Evolutionary conservation across 2,888 invertebrate species (phyloP).

Genomic region (Drosophila parthenogenetica): DNA sequence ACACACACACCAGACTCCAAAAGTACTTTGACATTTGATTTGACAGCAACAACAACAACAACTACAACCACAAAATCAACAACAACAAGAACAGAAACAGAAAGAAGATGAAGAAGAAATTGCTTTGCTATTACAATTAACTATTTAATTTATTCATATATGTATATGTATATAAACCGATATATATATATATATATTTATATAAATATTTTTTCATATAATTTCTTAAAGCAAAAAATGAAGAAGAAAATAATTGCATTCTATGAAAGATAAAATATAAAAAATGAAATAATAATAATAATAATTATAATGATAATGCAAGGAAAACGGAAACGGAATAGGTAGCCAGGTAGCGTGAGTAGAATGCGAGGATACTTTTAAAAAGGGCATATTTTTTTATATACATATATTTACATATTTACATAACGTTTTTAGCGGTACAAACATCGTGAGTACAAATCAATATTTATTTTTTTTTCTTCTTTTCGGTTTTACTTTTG

Average conservation of each 20-base stretch:
- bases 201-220: constrained; percentile 39
- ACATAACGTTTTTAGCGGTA: constrained; percentile 69
- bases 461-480: constrained; percentile 57
- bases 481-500: constrained; percentile 35
- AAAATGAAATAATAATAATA: constrained; percentile 29
- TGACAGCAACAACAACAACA: constrained; percentile 50
- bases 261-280: constrained; percentile 39
- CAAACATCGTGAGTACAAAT: constrained; percentile 76
- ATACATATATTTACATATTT: constrained; percentile 62
- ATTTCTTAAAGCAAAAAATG: constrained; percentile 56
- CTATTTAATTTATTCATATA: constrained; percentile 48
- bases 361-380: constrained; percentile 45
- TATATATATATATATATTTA: background rate
- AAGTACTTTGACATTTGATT: constrained; percentile 72
- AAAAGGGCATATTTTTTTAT: constrained; percentile 74
- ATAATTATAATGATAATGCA: constrained; percentile 12
- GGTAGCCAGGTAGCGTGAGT: constrained; percentile 10
- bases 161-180: too few species aligned
- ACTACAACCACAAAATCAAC: constrained; percentile 35
- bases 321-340: constrained; percentile 1
- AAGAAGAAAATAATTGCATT: constrained; percentile 49
- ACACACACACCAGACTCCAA: constrained; percentile 48
- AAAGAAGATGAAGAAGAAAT: constrained; percentile 32
- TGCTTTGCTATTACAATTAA: constrained; percentile 63
- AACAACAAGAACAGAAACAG: constrained; percentile 29